phyloP scores from a whole-genome alignment of 2,888 invertebrate genomes.

The Atherix ibis region DNA sequence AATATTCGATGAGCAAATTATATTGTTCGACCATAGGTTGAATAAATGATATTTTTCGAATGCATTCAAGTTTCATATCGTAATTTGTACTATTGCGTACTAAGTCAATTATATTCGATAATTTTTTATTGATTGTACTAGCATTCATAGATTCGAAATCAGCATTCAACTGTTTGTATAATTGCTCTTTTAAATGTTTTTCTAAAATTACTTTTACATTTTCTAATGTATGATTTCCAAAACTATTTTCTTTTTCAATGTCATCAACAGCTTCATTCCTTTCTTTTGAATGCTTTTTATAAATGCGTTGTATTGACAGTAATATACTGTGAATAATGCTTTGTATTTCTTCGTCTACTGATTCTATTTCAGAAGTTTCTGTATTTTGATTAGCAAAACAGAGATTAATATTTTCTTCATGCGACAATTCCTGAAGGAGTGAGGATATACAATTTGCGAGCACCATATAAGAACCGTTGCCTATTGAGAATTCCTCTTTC shows the following conservation, averaged over 20 bases:
- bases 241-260: too few relatives aligned
- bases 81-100: constrained; percentile 33
- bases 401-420: neutral
- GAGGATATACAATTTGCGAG: constrained; percentile 21
- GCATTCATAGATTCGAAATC: constrained; percentile 47
- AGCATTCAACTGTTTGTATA: constrained; percentile 43
- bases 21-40: constrained; percentile 66
- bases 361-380: constrained; percentile 10
- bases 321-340: constrained; percentile 37
- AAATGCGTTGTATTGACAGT: constrained; percentile 41
- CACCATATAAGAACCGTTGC: constrained; percentile 17
- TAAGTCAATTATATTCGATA: constrained; percentile 29
- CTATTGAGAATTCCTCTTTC: constrained; percentile 4
- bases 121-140: constrained; percentile 31
- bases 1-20: constrained; percentile 56
- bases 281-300: constrained; percentile 33
- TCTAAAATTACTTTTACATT: too few relatives aligned
- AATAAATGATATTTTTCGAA: constrained; percentile 19
- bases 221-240: too few relatives aligned
- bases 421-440: constrained; percentile 11
- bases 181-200: constrained; percentile 48
- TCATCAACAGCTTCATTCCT: neutral
- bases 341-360: constrained; percentile 31
- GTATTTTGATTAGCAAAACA: neutral
- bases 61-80: constrained; percentile 14